Evolutionary conservation across 2,888 invertebrate genomes (phyloP).

Genomic region (Trypoxylon attenuatum): DNA sequence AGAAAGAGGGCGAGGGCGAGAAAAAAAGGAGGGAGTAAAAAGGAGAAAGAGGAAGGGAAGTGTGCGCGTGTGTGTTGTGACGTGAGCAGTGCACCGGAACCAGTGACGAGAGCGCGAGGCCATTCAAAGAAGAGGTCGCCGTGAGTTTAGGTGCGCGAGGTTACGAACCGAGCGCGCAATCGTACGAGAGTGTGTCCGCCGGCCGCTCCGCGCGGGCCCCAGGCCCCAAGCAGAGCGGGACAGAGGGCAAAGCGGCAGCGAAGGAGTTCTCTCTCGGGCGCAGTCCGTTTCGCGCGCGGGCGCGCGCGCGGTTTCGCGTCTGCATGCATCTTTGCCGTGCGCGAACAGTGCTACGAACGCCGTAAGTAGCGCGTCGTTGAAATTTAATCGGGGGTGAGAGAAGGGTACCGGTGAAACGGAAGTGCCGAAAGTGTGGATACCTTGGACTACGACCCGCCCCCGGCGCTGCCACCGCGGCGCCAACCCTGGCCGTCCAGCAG

Average conservation of each 20-base stretch:
- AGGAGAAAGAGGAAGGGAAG: not conserved
- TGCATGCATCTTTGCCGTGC: not conserved
- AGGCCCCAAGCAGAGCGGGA: no score
- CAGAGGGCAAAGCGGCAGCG: no score
- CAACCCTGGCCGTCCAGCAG: slow-evolving; percentile 72
- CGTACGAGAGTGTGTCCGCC: not conserved
- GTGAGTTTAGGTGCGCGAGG: not conserved
- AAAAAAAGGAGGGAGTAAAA: no score
- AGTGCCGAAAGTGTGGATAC: slow-evolving; percentile 75
- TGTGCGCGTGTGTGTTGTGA: slow-evolving; percentile 51
- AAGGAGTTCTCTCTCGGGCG: not conserved
- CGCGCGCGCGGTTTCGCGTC: not conserved
- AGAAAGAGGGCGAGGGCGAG: no score
- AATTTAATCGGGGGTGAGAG: slow-evolving; percentile 5
- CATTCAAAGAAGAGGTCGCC: not conserved
- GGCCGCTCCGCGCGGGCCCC: no score
- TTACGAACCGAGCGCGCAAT: not conserved
- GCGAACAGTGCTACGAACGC: not conserved
- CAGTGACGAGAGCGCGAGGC: slow-evolving; percentile 16
- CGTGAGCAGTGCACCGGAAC: slow-evolving; percentile 46
- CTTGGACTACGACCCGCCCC: slow-evolving; percentile 75
- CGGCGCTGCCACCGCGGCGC: slow-evolving; percentile 75
- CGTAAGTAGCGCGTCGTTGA: no score
- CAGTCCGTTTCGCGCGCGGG: not conserved
- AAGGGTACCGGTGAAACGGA: slow-evolving; percentile 66